Evolutionary conservation across 2,113 vertebrate species (phyloP).

Genomic region (Shinisaurus crocodilurus): DNA sequence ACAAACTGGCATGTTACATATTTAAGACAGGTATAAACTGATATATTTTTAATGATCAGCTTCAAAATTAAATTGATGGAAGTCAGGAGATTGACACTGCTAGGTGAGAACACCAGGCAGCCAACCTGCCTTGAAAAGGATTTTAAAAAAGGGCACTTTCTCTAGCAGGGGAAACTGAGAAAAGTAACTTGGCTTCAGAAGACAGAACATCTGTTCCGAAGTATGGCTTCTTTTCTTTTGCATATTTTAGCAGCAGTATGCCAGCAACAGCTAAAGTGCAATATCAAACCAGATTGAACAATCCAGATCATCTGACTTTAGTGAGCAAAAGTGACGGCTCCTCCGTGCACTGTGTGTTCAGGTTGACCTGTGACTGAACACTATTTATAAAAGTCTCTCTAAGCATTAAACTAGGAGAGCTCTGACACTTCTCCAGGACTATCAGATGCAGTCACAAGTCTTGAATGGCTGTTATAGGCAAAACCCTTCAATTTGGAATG

Average conservation of each 20-base stretch:
- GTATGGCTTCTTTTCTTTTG: background rate
- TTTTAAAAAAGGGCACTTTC: background rate
- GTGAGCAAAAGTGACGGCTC: background rate
- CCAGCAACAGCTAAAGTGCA: background rate
- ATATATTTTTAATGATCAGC: background rate
- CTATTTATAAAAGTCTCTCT: background rate
- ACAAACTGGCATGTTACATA: background rate
- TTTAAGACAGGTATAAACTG: background rate
- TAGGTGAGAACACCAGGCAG: background rate
- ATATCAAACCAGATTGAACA: background rate
- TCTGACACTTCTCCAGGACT: background rate
- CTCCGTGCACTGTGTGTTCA: background rate
- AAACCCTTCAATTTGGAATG: background rate
- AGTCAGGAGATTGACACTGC: background rate
- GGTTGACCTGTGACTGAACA: background rate
- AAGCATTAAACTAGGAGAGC: background rate
- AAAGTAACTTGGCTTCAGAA: background rate
- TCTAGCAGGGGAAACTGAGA: background rate
- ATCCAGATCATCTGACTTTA: background rate
- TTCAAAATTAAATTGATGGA: background rate
- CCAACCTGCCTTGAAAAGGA: background rate
- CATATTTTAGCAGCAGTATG: background rate
- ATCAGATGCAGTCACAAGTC: background rate
- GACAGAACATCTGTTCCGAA: background rate
- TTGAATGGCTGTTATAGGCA: background rate